Conservation (phyloP, 2,113 vertebrate genomes). For the Oncorhynchus tshawytscha region DNA sequence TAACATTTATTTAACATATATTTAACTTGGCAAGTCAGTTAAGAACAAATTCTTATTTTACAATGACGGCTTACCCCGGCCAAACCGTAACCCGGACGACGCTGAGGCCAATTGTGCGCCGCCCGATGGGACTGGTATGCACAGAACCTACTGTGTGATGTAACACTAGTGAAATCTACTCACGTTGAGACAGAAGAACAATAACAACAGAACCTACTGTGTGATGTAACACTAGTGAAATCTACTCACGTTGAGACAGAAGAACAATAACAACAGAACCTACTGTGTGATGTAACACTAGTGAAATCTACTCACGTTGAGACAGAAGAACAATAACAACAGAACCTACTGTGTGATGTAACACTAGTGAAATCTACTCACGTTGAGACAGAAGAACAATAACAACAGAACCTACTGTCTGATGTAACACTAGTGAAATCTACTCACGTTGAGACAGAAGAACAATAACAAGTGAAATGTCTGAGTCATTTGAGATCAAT, state of each 20-base stretch:
- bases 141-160: no score
- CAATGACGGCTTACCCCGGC: no score
- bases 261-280: not conserved
- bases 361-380: not conserved
- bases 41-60: no score
- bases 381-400: not conserved
- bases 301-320: not conserved
- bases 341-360: no score
- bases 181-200: not conserved
- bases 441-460: not conserved
- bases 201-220: no score
- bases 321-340: not conserved
- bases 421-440: not conserved
- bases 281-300: no score
- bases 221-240: not conserved
- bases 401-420: not conserved
- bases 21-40: no score
- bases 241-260: not conserved
- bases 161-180: not conserved
- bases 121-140: no score
- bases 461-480: not conserved
- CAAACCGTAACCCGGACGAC: no score
- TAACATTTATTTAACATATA: no score
- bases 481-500: no score
- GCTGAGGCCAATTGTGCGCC: not conserved